Base-by-base conservation (phyloP, 1,140 invertebrate genomes). In the Rhopalosiphum padi region DNA sequence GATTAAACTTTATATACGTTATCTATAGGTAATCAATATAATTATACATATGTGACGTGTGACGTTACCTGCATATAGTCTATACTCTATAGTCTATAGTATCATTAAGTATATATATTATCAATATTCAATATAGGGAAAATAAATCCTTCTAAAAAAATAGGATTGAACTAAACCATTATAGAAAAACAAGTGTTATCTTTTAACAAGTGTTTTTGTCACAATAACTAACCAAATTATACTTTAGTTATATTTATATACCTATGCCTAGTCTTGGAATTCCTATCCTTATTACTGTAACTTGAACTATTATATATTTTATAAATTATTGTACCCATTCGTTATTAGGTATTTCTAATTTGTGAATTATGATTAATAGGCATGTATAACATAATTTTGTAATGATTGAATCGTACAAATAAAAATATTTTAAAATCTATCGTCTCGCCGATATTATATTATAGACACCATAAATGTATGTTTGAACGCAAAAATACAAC, bases 1-100 rank as follows among this genome's bases (percentile, higher is more conserved):
- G 60, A 77, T 77, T 77, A 77, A 77, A 77, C 5, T 18, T 30
- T 77, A 18, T n/a, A 21, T n/a, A 6, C 15, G 6, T 21, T 77
- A 77, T 77, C 30, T 77, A 77, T n/a, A 5, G 60, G 60, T 77
- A 85, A 83, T 85, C 83, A 85, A 83, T 85, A 85, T 85, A 85
- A 85, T 85, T 83, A 18, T 51, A 83, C n/a, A 1, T 85, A 25
- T 85, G 41, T 46, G 7, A 41, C 41, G 41, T 41, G 11, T 85
- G 83, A 85, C 37, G 35, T 85, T 85, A 85, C 83, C 7, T 83
- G 41, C 77, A 23, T 41, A 37, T 15, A 82, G 3, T 82, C 5
- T 83, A 83, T 68, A 83, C n/a, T 77, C 15, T 68, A n/a, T 2
- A 30, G 25, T 82, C 5, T 83, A 83, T 68, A 83, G 83, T 85